Evolutionary conservation across 2,113 vertebrate genomes (phyloP).

Genomic region (Ciconia stormi): DNA sequence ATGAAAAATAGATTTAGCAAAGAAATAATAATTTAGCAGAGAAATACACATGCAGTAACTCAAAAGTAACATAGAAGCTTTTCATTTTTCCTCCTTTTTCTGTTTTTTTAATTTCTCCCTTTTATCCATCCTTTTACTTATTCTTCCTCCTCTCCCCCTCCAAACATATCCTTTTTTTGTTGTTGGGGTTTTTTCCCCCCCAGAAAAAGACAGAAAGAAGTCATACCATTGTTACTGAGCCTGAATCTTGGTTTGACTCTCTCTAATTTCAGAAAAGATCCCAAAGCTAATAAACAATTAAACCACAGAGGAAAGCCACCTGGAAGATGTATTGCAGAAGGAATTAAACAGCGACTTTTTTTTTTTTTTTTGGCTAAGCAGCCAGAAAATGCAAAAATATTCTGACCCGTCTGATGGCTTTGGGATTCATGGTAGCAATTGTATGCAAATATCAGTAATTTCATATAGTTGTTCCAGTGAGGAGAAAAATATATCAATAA

Average conservation of each 20-base stretch:
- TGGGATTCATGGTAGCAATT: neutral
- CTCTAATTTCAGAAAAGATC: slow-evolving; percentile 6
- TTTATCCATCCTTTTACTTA: neutral
- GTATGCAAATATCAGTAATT: neutral
- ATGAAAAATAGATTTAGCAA: neutral
- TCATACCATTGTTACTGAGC: neutral
- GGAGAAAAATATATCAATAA: neutral
- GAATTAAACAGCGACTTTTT: neutral
- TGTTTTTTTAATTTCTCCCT: neutral
- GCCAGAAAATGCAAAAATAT: neutral
- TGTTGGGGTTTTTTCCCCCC: neutral
- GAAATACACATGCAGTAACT: neutral
- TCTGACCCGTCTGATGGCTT: neutral
- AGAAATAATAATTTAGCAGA: neutral
- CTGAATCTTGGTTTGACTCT: neutral
- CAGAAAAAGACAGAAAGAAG: neutral
- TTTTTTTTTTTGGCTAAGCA: neutral
- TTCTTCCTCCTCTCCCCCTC: neutral
- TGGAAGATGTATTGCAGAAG: neutral
- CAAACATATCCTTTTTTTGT: neutral
- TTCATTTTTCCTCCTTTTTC: neutral
- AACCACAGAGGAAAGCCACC: slow-evolving; percentile 8
- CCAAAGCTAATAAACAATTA: neutral
- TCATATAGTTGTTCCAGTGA: neutral
- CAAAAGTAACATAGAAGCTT: neutral